Percentiles rank a stretch among this genome's conserved stretches.
Evolutionary conservation across 2,888 invertebrate genomes (phyloP).

Genomic region (Hyalella azteca): DNA sequence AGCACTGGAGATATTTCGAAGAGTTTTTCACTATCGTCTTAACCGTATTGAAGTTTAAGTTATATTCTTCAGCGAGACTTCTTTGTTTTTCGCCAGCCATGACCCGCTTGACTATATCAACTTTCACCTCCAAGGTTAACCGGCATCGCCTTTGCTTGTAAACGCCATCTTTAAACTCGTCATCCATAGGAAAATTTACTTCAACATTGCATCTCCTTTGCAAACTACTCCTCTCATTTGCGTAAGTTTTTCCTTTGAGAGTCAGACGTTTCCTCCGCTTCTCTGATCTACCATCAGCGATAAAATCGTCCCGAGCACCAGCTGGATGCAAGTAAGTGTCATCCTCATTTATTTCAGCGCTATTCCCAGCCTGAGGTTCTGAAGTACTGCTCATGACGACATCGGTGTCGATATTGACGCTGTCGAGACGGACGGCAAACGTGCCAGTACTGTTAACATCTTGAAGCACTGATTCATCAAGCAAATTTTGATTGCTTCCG

Average conservation of each 20-base stretch:
- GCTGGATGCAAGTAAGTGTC: no score
- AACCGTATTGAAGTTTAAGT: slow-evolving; percentile 51
- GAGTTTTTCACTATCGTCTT: slow-evolving; percentile 57
- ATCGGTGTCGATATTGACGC: neutral
- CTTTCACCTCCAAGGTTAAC: slow-evolving; percentile 54
- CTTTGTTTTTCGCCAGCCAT: slow-evolving; percentile 53
- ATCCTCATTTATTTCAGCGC: no score
- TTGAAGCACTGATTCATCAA: neutral
- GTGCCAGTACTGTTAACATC: neutral
- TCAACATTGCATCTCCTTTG: neutral
- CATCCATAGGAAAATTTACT: neutral
- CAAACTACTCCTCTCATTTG: neutral
- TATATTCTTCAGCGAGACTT: slow-evolving; percentile 56
- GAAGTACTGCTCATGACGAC: neutral
- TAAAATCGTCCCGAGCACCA: neutral
- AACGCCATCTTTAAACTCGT: slow-evolving; percentile 36
- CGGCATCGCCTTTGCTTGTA: slow-evolving; percentile 46
- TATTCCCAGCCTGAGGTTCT: no score
- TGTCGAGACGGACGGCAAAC: neutral
- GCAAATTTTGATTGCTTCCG: no score
- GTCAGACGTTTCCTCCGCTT: slow-evolving; percentile 18
- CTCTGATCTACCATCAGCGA: neutral
- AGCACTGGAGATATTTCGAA: slow-evolving; percentile 50
- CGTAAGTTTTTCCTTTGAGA: slow-evolving; percentile 9
- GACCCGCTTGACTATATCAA: slow-evolving; percentile 55